phyloP scores from a whole-genome alignment of 2,797 vertebrate genomes.

The Botia almorhae region DNA sequence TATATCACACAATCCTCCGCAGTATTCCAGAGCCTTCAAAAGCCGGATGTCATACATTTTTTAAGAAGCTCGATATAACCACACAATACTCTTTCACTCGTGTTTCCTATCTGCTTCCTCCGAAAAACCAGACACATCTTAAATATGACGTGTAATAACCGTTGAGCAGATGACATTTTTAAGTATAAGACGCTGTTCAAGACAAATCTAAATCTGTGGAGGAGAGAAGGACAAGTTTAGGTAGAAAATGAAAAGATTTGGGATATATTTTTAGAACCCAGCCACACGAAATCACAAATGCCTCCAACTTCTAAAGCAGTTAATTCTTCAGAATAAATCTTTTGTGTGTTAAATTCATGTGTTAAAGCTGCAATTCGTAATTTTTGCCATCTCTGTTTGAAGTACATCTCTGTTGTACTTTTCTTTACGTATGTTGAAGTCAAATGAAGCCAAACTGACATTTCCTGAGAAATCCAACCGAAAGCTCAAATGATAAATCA shows the following conservation, averaged over 20 bases:
- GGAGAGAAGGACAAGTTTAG: slow-evolving; percentile 7
- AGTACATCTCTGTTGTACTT: too few species aligned
- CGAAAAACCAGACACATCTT: not conserved
- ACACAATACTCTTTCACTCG: not conserved
- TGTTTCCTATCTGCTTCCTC: slow-evolving; percentile 14
- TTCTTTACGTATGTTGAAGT: too few species aligned
- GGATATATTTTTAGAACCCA: slow-evolving; percentile 42
- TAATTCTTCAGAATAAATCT: not conserved
- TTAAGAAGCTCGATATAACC: slow-evolving; percentile 20
- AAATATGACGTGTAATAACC: slow-evolving; percentile 17
- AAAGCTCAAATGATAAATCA: too few species aligned
- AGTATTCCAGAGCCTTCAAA: slow-evolving; percentile 34
- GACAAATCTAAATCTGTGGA: not conserved
- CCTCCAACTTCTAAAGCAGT: not conserved
- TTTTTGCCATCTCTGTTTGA: too few species aligned
- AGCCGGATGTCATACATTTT: slow-evolving; percentile 19
- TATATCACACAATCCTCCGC: slow-evolving; percentile 28
- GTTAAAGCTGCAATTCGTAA: too few species aligned
- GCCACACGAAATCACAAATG: slow-evolving; percentile 14
- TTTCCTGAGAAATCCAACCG: too few species aligned
- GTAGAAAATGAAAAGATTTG: not conserved
- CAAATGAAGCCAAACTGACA: too few species aligned
- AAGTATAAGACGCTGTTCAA: slow-evolving; percentile 8
- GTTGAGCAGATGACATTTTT: not conserved
- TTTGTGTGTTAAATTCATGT: not conserved